Evolutionary conservation across 2,113 vertebrate species (phyloP), one percentile per base, ranked within the genome.

Genomic region (Chionomys nivalis): DNA sequence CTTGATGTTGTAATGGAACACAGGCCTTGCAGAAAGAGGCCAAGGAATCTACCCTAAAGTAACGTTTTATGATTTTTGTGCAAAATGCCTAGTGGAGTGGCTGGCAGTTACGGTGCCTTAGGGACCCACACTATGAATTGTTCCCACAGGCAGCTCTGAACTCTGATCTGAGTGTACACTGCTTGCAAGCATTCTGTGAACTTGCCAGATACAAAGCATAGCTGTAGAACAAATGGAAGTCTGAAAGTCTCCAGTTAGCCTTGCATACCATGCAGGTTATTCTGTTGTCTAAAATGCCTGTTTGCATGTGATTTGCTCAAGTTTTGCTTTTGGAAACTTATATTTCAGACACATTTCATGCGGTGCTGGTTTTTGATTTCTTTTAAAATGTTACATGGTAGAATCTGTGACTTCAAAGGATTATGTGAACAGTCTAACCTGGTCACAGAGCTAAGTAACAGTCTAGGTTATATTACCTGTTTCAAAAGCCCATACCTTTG

Each of bases 1-100:
- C 28, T 19, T 55, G 72, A 66, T 81, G 5, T 79, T 92, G 14
- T 94, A 86, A 73, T 92, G 88, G 86, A 96, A 77, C 63, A 87
- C 75, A 92, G 76, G 17, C 47, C 44, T 94, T 91, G 66, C 39
- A 11, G 52, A 66, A 96, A 89, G 94, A 91, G 36, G 66, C 83
- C 89, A 93, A 93, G 63, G 47, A 72, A 58, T 94, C 21, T 39
- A 73, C 73, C 58, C 73, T 63, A 78, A 81, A 95, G 65, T 66
- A 23, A 77, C 70, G 47, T 94, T 86, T 87, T 93, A 79, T 91
- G 61, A 81, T 78, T 85, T 85, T 9, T 66, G 8, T 95, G 89
- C 39, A 87, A 90, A 85, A 90, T 83, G 72, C 75, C 65, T 63
- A 83, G 81, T n/a, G 39, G 81, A 90, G 16, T 33, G 23, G 31